These are phyloP conservation scores for Ecliptopera silaceata DNA, from an alignment of 2,888 invertebrate species.

Conservation along the genomic window DNA sequence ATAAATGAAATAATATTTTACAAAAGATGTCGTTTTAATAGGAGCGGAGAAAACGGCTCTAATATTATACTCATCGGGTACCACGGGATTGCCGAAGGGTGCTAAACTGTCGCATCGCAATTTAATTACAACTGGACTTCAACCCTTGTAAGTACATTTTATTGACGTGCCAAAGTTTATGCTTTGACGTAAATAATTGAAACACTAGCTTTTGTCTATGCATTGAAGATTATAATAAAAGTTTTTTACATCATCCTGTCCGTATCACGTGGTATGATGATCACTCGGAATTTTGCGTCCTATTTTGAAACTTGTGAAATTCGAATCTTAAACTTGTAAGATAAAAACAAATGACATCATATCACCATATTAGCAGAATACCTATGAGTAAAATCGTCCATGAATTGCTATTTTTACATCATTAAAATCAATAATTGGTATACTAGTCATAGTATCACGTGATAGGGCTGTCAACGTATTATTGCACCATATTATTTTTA, in stretches of 20 bases:
- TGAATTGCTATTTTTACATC: no score
- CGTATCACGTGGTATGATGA: no score
- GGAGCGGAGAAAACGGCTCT: slow-evolving; percentile 49
- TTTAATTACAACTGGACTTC: slow-evolving; percentile 51
- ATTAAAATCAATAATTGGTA: no score
- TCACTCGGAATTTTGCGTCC: no score
- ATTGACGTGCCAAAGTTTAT: slow-evolving; percentile 25
- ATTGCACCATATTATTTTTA: not conserved
- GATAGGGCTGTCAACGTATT: no score
- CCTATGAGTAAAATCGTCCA: no score
- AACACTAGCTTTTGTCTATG: not conserved
- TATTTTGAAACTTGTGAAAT: no score
- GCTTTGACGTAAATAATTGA: slow-evolving; percentile 1
- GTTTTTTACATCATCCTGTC: no score
- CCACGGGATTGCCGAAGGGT: slow-evolving; percentile 65
- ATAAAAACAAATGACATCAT: no score
- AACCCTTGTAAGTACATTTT: slow-evolving; percentile 54
- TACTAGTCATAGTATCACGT: no score
- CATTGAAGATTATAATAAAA: not conserved
- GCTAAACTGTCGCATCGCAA: slow-evolving; percentile 61
- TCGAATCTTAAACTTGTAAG: no score
- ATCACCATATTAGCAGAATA: no score
- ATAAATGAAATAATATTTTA: slow-evolving; percentile 37
- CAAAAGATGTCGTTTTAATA: slow-evolving; percentile 40
- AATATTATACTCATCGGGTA: slow-evolving; percentile 69